Evolutionary conservation across 2,797 vertebrate species (phyloP).

Genomic region (Morelia viridis): DNA sequence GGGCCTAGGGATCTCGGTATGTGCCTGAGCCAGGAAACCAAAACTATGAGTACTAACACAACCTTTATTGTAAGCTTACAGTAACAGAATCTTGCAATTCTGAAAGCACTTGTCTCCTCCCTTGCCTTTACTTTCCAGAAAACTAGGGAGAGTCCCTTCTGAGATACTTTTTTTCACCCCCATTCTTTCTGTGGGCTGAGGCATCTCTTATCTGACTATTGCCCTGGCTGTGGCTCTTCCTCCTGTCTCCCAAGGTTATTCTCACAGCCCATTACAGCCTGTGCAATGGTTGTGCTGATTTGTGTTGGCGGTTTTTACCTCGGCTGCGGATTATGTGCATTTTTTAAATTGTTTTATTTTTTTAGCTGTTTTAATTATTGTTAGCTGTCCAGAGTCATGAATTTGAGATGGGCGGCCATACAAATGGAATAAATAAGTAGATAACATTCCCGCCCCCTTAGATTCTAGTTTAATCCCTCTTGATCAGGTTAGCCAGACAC

Average conservation of each 20-base stretch:
- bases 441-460: background rate
- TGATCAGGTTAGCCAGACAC: background rate
- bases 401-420: background rate
- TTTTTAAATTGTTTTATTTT: background rate
- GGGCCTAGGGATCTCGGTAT: too few relatives aligned
- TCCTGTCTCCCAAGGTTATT: background rate
- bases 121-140: background rate
- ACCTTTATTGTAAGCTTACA: background rate
- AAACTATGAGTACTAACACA: background rate
- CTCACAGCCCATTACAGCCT: background rate
- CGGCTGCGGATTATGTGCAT: background rate
- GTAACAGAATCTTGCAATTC: background rate
- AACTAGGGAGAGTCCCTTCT: background rate
- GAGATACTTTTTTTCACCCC: background rate
- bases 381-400: background rate
- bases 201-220: background rate
- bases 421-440: background rate
- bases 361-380: background rate
- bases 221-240: background rate
- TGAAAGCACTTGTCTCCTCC: background rate
- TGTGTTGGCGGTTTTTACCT: background rate
- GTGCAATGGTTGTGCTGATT: background rate
- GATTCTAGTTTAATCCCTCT: background rate
- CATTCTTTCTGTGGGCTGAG: background rate
- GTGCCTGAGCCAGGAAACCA: background rate